Base-by-base conservation (phyloP, 2,888 invertebrate species). In the Archips xylosteana region DNA sequence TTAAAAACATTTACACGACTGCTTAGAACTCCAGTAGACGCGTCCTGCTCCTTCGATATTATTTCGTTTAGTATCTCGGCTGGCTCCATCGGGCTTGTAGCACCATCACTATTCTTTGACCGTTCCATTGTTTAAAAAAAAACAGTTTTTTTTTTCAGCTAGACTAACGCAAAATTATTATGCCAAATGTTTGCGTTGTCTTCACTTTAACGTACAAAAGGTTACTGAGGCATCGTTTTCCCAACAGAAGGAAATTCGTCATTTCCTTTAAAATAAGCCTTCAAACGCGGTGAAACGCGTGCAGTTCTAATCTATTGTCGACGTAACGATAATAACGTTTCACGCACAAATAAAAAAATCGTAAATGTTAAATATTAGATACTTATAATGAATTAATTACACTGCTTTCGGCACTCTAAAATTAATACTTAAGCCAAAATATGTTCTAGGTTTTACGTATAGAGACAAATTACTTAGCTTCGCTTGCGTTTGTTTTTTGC, bases 21-120 rank as follows among this genome's bases (percentile, higher is more conserved):
- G 77, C 82, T 85, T 64, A 89, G 80, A 68, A 87, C 83, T 75
- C 87, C 90, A 72, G 87, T 89, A 0, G 82, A 77, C 3, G 85
- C 89, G 75, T 86, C 88, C 62, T 89, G 85, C 61, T 84, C 82
- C 78, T 81, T 83, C 8, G 70, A 81, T 64, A 79, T 80, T 59
- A 83, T 83, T 75, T 89, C 89, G 59, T 88, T 89, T 62, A 87
- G 81, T 65, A 83, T 83, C 49, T 83, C 82, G 70, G 83, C 81
- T 3, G 82, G 79, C 45, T 63, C 63, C 13, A 34, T 13, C 12
- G 62, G 62, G 49, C n/a, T 0, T 6, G 4, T 49, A 2, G n/a
- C 32, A 45, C 12, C 47, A 9, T 23, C 47, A 75, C 75, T 75
- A 54, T 76, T 78, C 4, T 77, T 79, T 60, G 78, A 76, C n/a